A percentile compares a stretch with the other conserved stretches of the same genome.
Evolutionary conservation across 64 coral and sea anemone species (phyloP).

Genomic region (Stichodactyla mertensii): DNA sequence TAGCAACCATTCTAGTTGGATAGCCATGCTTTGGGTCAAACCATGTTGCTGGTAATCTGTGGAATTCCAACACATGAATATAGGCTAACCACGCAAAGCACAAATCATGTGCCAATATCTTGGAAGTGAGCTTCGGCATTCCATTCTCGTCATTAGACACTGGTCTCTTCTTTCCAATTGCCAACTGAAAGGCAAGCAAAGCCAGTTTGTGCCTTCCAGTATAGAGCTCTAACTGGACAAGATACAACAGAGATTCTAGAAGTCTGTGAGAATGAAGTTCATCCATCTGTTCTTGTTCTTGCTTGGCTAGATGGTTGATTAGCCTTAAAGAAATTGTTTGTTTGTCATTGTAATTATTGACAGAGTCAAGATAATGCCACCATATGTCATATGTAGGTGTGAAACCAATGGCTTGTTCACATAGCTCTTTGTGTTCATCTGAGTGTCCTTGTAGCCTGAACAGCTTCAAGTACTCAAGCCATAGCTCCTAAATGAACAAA

Average conservation of each 20-base stretch:
- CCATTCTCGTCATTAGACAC: neutral
- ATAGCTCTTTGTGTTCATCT: slow-evolving; percentile 79
- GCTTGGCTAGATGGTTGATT: slow-evolving; percentile 52
- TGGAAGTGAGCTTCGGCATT: neutral
- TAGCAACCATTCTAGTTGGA: slow-evolving; percentile 82
- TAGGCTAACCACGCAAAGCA: slow-evolving; percentile 87
- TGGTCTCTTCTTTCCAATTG: slow-evolving; percentile 29
- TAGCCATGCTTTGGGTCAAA: slow-evolving; percentile 54
- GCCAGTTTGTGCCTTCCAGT: slow-evolving; percentile 64
- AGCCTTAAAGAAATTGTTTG: slow-evolving; percentile 61
- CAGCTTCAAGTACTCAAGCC: slow-evolving; percentile 87
- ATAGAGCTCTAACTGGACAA: slow-evolving; percentile 73
- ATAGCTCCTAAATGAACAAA: slow-evolving; percentile 61
- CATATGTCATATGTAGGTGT: slow-evolving; percentile 77
- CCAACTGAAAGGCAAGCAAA: slow-evolving; percentile 45
- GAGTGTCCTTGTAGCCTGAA: slow-evolving; percentile 54
- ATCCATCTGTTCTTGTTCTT: neutral
- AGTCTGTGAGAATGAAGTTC: slow-evolving; percentile 71
- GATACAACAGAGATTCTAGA: slow-evolving; percentile 74
- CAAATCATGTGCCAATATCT: slow-evolving; percentile 45
- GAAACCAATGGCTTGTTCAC: slow-evolving; percentile 83
- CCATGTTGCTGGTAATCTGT: slow-evolving; percentile 64
- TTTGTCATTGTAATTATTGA: slow-evolving; percentile 41
- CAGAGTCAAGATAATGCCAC: slow-evolving; percentile 88
- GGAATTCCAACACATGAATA: slow-evolving; percentile 95